Base-by-base conservation (phyloP, 92 coral and sea anemone species). In the Porites cylindrica region DNA sequence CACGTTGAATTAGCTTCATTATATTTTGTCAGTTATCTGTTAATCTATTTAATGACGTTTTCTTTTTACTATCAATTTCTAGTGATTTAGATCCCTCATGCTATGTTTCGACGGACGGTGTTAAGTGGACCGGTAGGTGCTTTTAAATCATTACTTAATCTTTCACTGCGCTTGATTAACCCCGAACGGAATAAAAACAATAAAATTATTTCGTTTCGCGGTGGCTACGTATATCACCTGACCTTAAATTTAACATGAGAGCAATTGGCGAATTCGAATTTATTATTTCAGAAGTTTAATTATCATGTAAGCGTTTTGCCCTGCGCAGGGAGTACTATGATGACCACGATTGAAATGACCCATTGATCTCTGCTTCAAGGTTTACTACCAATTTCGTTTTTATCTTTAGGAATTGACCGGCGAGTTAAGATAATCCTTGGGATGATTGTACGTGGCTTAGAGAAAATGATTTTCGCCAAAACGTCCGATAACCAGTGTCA, bases 101-200 rank as follows among this genome's bases (percentile, higher is more conserved):
- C 50, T 74, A 20, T 72, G 24, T 74, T 70, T 83, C 87, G 29
- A 74, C 0, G 10, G 87, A 83, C 16, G 87, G 87, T 12, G 9
- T 7, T 51, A 79, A 50, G 10, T 83, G 87, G 87, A 83, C 64
- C 64, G 87, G 87, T 83, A 74, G 6, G 87, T 50, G 18, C 5
- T 38, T 38, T 38, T 3, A 38, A 38, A 38, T 4, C 47, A 38
- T 38, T 0, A 38, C 47, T 3, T 7, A 21, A 5, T 18, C 8
- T 54, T 9, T n/a, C 54, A 60, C 54, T 9, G 52, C 69, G 19
- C 47, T 38, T 38, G 47, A 3, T 38, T 4, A 38, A 38, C 47
- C 47, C 47, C 47, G 47, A 6, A 38, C 32, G 2, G 32, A 4
- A 38, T 38, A 38, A 38, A 38, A 38, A 38, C 4, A 38, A 38